phyloP scores from a whole-genome alignment of 92 coral and sea anemone genomes.

The Parazoanthus atlanticus region DNA sequence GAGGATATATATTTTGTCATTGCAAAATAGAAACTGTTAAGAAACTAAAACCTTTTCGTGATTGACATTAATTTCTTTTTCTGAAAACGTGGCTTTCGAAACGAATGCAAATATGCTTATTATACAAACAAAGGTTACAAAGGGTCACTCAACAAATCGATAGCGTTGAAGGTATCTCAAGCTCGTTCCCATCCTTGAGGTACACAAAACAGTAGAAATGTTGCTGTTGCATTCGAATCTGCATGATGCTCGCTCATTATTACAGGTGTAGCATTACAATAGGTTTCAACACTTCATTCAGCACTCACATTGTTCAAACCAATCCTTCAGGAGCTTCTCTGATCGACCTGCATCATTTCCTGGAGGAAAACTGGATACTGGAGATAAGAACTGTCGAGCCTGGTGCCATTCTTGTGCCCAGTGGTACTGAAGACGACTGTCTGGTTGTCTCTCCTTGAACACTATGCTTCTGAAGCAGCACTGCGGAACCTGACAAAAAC shows the following conservation, averaged over 20 bases:
- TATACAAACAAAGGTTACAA: too few relatives aligned
- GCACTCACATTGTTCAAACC: constrained; percentile 30
- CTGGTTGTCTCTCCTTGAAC: constrained; percentile 40
- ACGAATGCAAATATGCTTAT: too few relatives aligned
- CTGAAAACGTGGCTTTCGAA: too few relatives aligned
- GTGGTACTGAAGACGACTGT: constrained; percentile 59
- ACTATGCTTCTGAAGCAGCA: constrained; percentile 52
- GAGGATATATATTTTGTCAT: too few relatives aligned
- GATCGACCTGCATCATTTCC: neutral
- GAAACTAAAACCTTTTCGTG: too few relatives aligned
- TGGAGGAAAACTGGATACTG: neutral
- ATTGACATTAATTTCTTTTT: too few relatives aligned
- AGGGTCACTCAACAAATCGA: too few relatives aligned
- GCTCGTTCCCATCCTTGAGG: too few relatives aligned
- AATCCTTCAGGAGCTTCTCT: constrained; percentile 1
- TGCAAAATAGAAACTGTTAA: too few relatives aligned
- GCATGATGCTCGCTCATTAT: too few relatives aligned
- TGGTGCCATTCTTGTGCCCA: constrained; percentile 78
- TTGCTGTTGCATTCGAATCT: neutral
- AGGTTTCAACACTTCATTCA: neutral
- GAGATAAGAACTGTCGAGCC: constrained; percentile 34
- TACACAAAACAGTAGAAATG: too few relatives aligned
- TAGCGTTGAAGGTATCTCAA: too few relatives aligned
- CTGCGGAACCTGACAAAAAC: constrained; percentile 50
- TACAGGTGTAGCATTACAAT: neutral